phyloP scores from a whole-genome alignment of 2,888 invertebrate species.

The Arenicola marina region DNA sequence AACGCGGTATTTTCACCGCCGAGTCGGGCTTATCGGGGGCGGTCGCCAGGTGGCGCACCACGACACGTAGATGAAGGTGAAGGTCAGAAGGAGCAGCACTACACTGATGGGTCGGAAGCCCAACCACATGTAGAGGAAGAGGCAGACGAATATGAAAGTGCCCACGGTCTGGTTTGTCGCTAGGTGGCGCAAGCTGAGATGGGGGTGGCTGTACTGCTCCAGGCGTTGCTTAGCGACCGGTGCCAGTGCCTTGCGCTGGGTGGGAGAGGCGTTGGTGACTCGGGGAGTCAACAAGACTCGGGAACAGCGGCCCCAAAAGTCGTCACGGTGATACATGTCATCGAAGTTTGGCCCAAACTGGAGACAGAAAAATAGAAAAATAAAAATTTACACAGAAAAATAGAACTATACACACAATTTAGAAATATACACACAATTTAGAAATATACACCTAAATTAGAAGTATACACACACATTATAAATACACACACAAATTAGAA shows the following conservation, averaged over 20 bases:
- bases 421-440: neutral
- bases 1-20: no score
- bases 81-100: no score
- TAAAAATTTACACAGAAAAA: neutral
- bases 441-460: neutral
- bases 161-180: slow-evolving; percentile 70
- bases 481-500: neutral
- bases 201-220: slow-evolving; percentile 30
- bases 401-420: neutral
- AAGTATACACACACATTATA: neutral
- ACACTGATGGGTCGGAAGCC: neutral
- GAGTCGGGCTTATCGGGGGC: no score
- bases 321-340: slow-evolving; percentile 65
- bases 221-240: slow-evolving; percentile 35
- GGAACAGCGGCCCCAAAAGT: slow-evolving; percentile 43
- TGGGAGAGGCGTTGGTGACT: slow-evolving; percentile 60
- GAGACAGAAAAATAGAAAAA: slow-evolving; percentile 44
- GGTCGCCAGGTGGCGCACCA: no score
- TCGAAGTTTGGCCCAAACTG: slow-evolving; percentile 74
- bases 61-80: no score
- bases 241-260: slow-evolving; percentile 43
- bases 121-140: slow-evolving; percentile 26
- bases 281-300: slow-evolving; percentile 45
- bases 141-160: slow-evolving; percentile 65
- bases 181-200: slow-evolving; percentile 64